Conservation (phyloP, 1,140 invertebrate species). For the Halesus radiatus region DNA sequence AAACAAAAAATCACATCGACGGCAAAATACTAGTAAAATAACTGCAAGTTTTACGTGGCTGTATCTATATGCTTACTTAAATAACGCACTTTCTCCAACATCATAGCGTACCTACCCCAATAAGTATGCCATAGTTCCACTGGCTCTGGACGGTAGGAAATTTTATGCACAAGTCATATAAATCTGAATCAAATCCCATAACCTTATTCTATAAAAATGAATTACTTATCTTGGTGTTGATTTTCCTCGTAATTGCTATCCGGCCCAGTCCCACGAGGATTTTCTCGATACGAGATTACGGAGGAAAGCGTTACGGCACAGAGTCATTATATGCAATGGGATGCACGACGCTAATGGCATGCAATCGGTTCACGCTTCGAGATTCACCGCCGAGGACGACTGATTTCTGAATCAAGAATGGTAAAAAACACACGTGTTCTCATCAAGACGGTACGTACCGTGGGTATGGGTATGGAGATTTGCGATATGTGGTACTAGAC, state of each 20-base stretch:
- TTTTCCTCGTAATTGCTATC: neutral
- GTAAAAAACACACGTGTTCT: conserved; percentile 35
- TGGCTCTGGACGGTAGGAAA: no score
- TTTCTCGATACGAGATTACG: conserved; percentile 1
- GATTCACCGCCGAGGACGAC: conserved; percentile 18
- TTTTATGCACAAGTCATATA: no score
- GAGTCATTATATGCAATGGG: conserved; percentile 47
- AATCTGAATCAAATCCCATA: no score
- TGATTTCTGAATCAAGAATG: conserved; percentile 31
- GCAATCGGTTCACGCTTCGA: conserved; percentile 44
- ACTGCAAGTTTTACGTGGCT: no score
- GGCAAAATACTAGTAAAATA: no score
- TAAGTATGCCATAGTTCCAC: no score
- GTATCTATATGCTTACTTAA: no score
- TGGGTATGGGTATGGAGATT: conserved; percentile 1
- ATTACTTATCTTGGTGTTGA: neutral
- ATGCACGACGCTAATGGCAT: conserved; percentile 48
- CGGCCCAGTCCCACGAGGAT: neutral
- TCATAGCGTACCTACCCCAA: no score
- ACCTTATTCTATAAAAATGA: no score
- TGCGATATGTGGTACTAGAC: neutral
- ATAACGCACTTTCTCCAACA: no score
- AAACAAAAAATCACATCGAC: no score
- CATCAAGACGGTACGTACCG: neutral
- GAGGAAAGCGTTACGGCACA: conserved; percentile 45